Evolutionary conservation across 1,140 invertebrate species (phyloP).

Genomic region (Propsilocerus akamusi): DNA sequence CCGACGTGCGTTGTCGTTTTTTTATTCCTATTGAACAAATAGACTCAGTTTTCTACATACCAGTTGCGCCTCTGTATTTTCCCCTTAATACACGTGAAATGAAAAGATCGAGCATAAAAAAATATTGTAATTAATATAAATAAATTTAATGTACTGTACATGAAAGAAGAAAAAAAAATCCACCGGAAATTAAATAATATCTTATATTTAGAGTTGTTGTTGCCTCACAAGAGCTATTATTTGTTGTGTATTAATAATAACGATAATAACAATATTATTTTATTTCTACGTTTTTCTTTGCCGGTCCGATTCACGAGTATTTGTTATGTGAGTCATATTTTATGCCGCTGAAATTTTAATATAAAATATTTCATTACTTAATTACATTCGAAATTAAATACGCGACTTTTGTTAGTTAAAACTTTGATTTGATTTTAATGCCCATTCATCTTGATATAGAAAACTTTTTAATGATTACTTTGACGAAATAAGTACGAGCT

Average conservation of each 20-base stretch:
- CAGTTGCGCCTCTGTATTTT: background rate
- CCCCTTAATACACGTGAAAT: background rate
- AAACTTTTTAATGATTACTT: too few species aligned
- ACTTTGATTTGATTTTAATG: too few species aligned
- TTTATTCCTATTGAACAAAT: background rate
- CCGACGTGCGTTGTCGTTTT: background rate
- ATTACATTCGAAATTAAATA: too few species aligned
- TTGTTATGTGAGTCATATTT: too few species aligned
- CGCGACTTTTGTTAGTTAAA: too few species aligned
- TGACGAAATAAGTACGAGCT: too few species aligned
- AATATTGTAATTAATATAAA: conserved; percentile 3
- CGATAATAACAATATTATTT: background rate
- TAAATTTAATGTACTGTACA: conserved; percentile 2
- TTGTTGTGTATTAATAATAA: background rate
- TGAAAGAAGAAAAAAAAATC: background rate
- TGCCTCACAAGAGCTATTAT: background rate
- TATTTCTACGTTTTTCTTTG: too few species aligned
- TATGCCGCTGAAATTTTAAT: too few species aligned
- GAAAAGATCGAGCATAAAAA: background rate
- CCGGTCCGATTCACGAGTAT: too few species aligned
- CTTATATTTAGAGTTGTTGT: background rate
- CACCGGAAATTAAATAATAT: conserved; percentile 3
- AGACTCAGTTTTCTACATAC: background rate
- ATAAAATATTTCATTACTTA: too few species aligned
- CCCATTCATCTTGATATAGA: too few species aligned